Evolutionary conservation across 1,140 invertebrate genomes (phyloP), one percentile per base, ranked within the genome.

Genomic region (Hormaphis cornu): DNA sequence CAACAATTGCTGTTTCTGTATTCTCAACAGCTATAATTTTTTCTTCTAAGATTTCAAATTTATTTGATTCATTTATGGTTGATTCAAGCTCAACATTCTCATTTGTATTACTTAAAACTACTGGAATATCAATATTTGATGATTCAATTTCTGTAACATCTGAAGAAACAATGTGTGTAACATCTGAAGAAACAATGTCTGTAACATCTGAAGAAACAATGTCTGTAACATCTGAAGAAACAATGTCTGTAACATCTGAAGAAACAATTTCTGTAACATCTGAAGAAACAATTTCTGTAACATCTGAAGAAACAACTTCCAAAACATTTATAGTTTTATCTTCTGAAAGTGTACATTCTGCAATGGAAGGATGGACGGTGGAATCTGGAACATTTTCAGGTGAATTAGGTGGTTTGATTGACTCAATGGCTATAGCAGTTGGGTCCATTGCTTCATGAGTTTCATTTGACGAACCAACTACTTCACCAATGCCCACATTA

Each of bases 31-130:
- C 22, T 40, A 3, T 7, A n/a, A 3, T 40, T 58, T 40, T 12
- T 72, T 53, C 7, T 50, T 40, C 58, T 74, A 73, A 3, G 72
- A 69, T 26, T 18, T 46, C 35, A 24, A 72, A 12, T 63, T 22
- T 71, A 71, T 73, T 26, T 70, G 69, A 16, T 74, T 72, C 61
- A 18, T 69, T 71, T 74, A 71, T 46, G 53, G 40, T 56, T 56
- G 66, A 66, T 73, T 74, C 71, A 59, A 26, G 44, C 48, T 12
- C 48, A 61, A 56, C 33, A 66, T 30, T 63, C 50, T 48, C 46
- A 33, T 35, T 71, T 28, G 16, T n/a, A 37, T 58, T 22, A 58
- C 35, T 24, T 26, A 40, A n/a, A n/a, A 22, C 22, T 58, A 58
- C 24, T 58, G 54, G 54, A 40, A 40, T 40, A 58, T 58, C 33